Base-by-base conservation (phyloP, 2,797 vertebrate species). In the Falco naumanni region DNA sequence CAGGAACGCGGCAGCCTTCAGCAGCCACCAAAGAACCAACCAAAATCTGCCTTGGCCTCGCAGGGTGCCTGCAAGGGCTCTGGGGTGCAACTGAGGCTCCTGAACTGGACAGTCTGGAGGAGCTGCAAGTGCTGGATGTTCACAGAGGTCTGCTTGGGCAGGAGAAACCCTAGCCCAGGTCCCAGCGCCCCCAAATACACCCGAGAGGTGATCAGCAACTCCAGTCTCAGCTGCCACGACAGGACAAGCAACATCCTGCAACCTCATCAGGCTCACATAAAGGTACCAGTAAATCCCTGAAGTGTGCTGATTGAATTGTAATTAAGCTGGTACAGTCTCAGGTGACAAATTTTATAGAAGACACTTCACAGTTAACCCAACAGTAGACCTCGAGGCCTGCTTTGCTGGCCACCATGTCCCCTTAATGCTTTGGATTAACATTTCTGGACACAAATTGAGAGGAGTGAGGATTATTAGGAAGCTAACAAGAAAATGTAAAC, bases 401-500 rank as follows among this genome's bases (percentile, higher is more conserved):
- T 90, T 50, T 64, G 66, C 43, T 53, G 87, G 82, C 71, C 83
- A 71, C 50, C 34, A 10, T 7, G 7, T 63, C 45, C n/a, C 29
- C 25, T 56, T 91, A 91, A 82, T 50, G 47, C 89, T 76, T 60
- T 33, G 68, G 91, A 93, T 93, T 94, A 92, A 90, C 66, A 77
- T 33, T 54, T 70, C 89, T 84, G 88, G 74, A 60, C 74, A 34
- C 43, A 66, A 6, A 54, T 74, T 59, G 83, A 95, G 83, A 95
- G n/a, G 37, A 75, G 47, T 4, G 13, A 69, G 22, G 81, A 59
- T 82, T 93, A 93, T 82, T 18, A 71, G 45, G 68, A 34, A 72
- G 57, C 57, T 47, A 79, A 88, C 28, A 90, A 85, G 90, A 92
- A 96, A 75, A 96, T 8, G 8, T 56, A 97, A 97, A 96, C 45